phyloP scores from a whole-genome alignment of 2,113 vertebrate species.

The Cyprinodon brontotheroides region DNA sequence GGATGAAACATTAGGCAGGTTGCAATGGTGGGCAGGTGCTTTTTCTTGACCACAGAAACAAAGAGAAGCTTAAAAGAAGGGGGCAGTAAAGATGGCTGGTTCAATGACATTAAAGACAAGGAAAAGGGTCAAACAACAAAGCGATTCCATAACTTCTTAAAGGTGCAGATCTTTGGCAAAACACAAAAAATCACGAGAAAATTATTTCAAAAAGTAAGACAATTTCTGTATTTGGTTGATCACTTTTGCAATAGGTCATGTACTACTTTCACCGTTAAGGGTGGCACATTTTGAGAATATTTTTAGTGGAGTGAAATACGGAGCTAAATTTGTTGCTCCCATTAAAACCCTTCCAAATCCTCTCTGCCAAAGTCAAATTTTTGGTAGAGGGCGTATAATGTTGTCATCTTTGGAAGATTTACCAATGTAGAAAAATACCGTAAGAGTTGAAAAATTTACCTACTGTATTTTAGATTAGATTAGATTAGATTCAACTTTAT shows the following conservation, averaged over 20 bases:
- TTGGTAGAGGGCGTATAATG: no score
- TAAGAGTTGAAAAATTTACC: no score
- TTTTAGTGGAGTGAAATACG: no score
- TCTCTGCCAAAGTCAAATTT: no score
- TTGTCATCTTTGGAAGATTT: no score
- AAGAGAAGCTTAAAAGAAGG: conserved; percentile 18
- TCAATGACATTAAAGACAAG: conserved; percentile 31
- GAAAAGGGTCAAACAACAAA: not conserved
- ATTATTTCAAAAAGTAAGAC: not conserved
- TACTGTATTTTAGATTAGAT: no score
- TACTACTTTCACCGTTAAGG: not conserved
- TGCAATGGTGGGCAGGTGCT: conserved; percentile 11
- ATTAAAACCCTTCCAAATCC: no score
- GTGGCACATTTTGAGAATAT: no score
- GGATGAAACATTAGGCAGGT: conserved; percentile 58
- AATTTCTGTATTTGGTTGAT: not conserved
- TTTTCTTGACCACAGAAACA: conserved; percentile 20
- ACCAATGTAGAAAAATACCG: no score
- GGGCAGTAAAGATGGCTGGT: conserved; percentile 28
- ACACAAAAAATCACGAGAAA: not conserved
- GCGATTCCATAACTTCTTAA: not conserved
- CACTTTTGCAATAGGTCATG: not conserved
- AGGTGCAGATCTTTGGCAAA: not conserved
- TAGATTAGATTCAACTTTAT: no score
- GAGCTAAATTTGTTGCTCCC: no score